A percentile compares a stretch with the other conserved stretches of the same genome.
phyloP scores from a whole-genome alignment of 2,113 vertebrate genomes.

The Bambusicola thoracicus region DNA sequence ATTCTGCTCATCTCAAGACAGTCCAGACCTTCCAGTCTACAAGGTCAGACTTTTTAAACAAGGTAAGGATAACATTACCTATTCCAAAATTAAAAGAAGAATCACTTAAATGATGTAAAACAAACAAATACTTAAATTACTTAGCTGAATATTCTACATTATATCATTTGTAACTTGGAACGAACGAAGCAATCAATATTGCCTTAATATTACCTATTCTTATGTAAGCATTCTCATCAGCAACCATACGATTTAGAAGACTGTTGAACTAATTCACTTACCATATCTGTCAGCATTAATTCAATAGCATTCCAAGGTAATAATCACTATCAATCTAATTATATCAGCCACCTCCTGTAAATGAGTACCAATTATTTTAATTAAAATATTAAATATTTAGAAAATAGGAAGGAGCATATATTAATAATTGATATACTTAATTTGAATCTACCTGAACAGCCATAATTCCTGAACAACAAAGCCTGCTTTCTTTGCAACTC shows the following conservation, averaged over 20 bases:
- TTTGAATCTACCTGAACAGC: conserved; percentile 35
- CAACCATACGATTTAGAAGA: background rate
- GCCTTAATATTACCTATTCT: background rate
- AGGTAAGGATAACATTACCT: background rate
- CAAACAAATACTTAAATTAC: background rate
- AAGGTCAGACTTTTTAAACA: background rate
- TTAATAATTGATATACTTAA: conserved; percentile 45
- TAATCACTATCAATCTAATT: conserved; percentile 68
- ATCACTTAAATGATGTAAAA: background rate
- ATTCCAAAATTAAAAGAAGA: conserved; percentile 8
- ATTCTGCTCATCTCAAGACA: background rate
- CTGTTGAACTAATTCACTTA: conserved; percentile 24
- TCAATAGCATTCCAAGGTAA: conserved; percentile 48
- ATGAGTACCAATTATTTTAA: conserved; percentile 63
- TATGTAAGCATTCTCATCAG: conserved; percentile 18
- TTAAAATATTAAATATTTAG: conserved; percentile 72
- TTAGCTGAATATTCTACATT: background rate
- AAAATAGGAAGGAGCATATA: conserved; percentile 45
- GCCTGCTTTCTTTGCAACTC: background rate
- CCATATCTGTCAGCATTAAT: conserved; percentile 42
- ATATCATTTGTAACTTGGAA: background rate
- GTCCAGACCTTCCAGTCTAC: background rate
- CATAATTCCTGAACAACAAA: conserved; percentile 26
- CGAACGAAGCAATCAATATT: background rate
- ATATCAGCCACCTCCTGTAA: conserved; percentile 50